These are phyloP conservation scores for Potamarius usumacintae DNA, from an alignment of 2,113 vertebrate species.

Conservation along the genomic window DNA sequence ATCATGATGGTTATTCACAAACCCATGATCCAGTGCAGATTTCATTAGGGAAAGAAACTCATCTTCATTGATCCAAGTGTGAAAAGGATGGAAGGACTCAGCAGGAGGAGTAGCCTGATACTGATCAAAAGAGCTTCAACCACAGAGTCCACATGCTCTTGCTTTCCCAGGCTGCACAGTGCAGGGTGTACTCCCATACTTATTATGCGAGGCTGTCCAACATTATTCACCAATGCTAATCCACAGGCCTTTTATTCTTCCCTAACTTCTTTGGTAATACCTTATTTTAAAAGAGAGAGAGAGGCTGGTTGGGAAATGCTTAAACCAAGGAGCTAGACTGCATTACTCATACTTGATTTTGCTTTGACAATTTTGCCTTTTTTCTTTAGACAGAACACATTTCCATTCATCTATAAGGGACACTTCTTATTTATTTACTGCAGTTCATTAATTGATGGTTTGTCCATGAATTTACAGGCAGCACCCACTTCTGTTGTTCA, in stretches of 20 bases:
- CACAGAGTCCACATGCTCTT: slow-evolving; percentile 32
- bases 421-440: slow-evolving; percentile 63
- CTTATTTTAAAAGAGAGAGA: not conserved
- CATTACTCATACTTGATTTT: not conserved
- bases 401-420: slow-evolving; percentile 18
- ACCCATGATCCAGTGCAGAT: slow-evolving; percentile 67
- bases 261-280: not conserved
- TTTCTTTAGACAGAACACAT: slow-evolving; percentile 9
- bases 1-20: slow-evolving; percentile 63
- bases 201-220: slow-evolving; percentile 12
- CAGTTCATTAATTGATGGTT: slow-evolving; percentile 58
- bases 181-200: slow-evolving; percentile 13
- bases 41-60: slow-evolving; percentile 66
- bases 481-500: slow-evolving; percentile 68
- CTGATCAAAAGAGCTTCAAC: slow-evolving; percentile 53
- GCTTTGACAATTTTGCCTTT: not conserved
- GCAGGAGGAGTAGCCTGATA: slow-evolving; percentile 50
- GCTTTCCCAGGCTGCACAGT: slow-evolving; percentile 38
- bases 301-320: not conserved
- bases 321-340: slow-evolving; percentile 5
- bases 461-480: slow-evolving; percentile 60
- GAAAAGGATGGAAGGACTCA: slow-evolving; percentile 47
- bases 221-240: not conserved
- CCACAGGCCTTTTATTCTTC: not conserved
- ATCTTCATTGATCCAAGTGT: slow-evolving; percentile 73